A percentile compares a stretch with the other conserved stretches of the same genome.
Conservation (phyloP, 1,140 invertebrate genomes). For the Brachystomella parvula region DNA sequence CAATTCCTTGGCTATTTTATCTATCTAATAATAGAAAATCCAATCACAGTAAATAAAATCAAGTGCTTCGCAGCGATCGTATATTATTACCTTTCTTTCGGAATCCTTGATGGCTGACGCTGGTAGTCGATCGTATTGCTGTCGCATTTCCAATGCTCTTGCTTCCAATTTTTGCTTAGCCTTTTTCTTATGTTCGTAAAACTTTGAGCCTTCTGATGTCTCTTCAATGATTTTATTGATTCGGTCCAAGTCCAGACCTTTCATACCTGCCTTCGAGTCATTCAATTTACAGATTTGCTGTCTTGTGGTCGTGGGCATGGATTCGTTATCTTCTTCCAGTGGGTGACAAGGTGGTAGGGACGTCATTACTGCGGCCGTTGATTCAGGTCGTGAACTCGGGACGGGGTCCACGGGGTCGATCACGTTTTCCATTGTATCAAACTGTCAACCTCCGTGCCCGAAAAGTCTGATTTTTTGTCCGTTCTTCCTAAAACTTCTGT, state of each 20-base stretch:
- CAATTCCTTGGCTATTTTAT: constrained; percentile 42
- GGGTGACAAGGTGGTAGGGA: too few relatives aligned
- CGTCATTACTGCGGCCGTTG: too few relatives aligned
- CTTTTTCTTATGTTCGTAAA: constrained; percentile 49
- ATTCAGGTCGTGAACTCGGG: too few relatives aligned
- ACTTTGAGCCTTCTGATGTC: constrained; percentile 53
- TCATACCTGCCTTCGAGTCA: constrained; percentile 45
- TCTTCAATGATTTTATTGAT: constrained; percentile 55
- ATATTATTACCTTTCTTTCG: constrained; percentile 40
- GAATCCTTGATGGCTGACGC: constrained; percentile 42
- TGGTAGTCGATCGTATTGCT: constrained; percentile 41
- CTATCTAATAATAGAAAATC: constrained; percentile 42
- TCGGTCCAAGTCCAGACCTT: constrained; percentile 50
- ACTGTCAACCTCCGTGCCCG: too few relatives aligned
- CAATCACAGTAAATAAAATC: neutral
- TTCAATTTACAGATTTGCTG: constrained; percentile 10
- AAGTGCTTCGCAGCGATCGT: neutral
- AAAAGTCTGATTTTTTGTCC: too few relatives aligned
- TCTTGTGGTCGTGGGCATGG: neutral
- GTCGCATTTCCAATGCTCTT: constrained; percentile 46
- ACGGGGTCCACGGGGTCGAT: too few relatives aligned
- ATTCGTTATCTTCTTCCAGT: neutral
- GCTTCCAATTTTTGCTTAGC: constrained; percentile 45
- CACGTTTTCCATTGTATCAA: too few relatives aligned
- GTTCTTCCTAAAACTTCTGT: too few relatives aligned